Percentiles rank a stretch among this genome's conserved stretches.
These are phyloP conservation scores for Danio jaintianensis DNA, from an alignment of 2,797 vertebrate genomes.

Conservation along the genomic window DNA sequence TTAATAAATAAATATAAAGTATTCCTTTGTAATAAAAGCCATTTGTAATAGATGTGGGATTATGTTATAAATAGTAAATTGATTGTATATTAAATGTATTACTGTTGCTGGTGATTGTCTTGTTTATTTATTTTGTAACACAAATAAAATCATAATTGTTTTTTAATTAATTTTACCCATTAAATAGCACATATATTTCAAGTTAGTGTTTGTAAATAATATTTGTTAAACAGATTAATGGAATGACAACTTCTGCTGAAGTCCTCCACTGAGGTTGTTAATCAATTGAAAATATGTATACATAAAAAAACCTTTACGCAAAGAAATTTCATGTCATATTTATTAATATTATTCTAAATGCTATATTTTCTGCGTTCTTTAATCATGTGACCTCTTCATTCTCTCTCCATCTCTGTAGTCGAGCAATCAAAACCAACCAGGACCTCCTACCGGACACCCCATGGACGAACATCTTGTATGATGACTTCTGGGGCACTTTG, in stretches of 20 bases:
- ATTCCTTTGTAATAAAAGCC: not conserved
- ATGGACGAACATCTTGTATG: constrained; percentile 96
- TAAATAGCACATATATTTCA: not conserved
- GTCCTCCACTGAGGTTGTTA: not conserved
- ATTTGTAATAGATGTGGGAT: not conserved
- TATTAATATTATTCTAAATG: not conserved
- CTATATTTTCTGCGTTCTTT: not conserved
- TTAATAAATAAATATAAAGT: not conserved
- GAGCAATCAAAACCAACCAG: constrained; percentile 99
- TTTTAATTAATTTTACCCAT: too few relatives aligned
- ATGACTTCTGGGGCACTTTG: constrained; percentile 98
- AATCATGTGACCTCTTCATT: not conserved
- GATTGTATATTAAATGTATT: too few relatives aligned
- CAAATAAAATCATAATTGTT: too few relatives aligned
- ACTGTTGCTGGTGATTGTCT: too few relatives aligned
- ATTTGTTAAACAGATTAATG: not conserved
- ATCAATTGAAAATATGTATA: not conserved
- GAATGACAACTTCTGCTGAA: too few relatives aligned
- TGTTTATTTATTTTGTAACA: too few relatives aligned
- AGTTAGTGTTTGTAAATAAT: not conserved
- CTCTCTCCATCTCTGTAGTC: constrained; percentile 76
- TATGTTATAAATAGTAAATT: too few relatives aligned
- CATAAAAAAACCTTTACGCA: too few relatives aligned
- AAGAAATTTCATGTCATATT: not conserved
- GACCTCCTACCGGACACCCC: constrained; percentile 96